Percentiles rank a stretch among this genome's conserved stretches.
Evolutionary conservation across 2,113 vertebrate genomes (phyloP).

Genomic region (Oncorhynchus nerka): DNA sequence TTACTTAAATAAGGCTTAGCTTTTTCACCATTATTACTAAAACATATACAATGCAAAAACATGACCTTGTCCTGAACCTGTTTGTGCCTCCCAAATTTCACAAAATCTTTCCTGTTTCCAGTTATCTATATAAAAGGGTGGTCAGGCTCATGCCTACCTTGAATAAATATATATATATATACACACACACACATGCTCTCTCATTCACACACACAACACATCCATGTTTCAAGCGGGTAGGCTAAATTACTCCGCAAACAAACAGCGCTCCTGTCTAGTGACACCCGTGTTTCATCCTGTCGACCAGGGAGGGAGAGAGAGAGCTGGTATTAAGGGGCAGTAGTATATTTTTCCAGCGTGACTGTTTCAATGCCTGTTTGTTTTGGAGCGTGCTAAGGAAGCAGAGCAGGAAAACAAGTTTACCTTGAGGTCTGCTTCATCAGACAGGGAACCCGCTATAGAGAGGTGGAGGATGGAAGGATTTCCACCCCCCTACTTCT

Average conservation of each 20-base stretch:
- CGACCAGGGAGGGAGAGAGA: neutral
- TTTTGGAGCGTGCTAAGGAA: constrained; percentile 75
- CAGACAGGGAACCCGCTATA: constrained; percentile 72
- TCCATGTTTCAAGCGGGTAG: neutral
- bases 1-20: neutral
- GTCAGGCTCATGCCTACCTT: neutral
- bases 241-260: constrained; percentile 38
- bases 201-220: neutral
- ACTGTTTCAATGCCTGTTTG: constrained; percentile 70
- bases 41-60: neutral
- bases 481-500: constrained; percentile 31
- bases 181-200: neutral
- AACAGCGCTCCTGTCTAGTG: constrained; percentile 17
- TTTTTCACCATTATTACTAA: neutral
- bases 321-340: constrained; percentile 54
- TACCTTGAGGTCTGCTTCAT: constrained; percentile 63
- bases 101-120: neutral
- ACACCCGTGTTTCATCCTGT: constrained; percentile 26
- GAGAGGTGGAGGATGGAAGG: constrained; percentile 19
- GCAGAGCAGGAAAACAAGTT: constrained; percentile 74
- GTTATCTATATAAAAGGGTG: neutral
- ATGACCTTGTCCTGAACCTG: too few species aligned
- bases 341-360: constrained; percentile 71
- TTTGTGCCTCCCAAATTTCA: too few species aligned
- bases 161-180: neutral